phyloP scores from a whole-genome alignment of 2,888 invertebrate species.

The Noctua comes region DNA sequence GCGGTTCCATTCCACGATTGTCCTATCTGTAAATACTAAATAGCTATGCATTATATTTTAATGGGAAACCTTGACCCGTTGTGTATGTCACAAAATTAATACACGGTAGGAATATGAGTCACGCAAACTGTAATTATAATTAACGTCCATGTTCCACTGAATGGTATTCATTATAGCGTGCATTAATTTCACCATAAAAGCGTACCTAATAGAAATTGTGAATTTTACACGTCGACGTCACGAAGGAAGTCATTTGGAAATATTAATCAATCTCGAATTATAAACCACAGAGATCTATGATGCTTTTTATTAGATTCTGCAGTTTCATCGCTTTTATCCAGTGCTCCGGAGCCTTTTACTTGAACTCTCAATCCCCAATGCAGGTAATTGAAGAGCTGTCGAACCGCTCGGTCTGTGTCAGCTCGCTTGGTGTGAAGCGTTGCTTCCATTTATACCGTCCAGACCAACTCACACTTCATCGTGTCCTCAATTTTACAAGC shows the following conservation, averaged over 20 bases:
- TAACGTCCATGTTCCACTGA: slow-evolving; percentile 64
- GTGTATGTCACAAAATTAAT: slow-evolving; percentile 65
- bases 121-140: slow-evolving; percentile 73
- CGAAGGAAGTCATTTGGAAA: slow-evolving; percentile 9
- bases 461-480: slow-evolving; percentile 1
- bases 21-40: slow-evolving; percentile 4
- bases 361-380: background rate
- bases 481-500: background rate
- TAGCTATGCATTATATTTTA: slow-evolving; percentile 47
- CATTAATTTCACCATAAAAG: slow-evolving; percentile 49
- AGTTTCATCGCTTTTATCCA: background rate
- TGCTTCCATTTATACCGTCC: slow-evolving; percentile 1
- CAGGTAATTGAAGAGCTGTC: slow-evolving; percentile 11
- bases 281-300: background rate
- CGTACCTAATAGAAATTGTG: slow-evolving; percentile 38
- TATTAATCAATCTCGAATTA: slow-evolving; percentile 1
- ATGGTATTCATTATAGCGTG: slow-evolving; percentile 58
- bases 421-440: background rate
- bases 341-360: background rate
- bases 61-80: slow-evolving; percentile 66
- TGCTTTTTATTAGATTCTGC: background rate
- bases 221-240: slow-evolving; percentile 11
- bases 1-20: slow-evolving; percentile 6
- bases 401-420: slow-evolving; percentile 7
- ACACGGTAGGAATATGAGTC: slow-evolving; percentile 59